A percentile compares a stretch with the other conserved stretches of the same genome.
Evolutionary conservation across 2,113 vertebrate species (phyloP).

Genomic region (Henicopernis longicauda): DNA sequence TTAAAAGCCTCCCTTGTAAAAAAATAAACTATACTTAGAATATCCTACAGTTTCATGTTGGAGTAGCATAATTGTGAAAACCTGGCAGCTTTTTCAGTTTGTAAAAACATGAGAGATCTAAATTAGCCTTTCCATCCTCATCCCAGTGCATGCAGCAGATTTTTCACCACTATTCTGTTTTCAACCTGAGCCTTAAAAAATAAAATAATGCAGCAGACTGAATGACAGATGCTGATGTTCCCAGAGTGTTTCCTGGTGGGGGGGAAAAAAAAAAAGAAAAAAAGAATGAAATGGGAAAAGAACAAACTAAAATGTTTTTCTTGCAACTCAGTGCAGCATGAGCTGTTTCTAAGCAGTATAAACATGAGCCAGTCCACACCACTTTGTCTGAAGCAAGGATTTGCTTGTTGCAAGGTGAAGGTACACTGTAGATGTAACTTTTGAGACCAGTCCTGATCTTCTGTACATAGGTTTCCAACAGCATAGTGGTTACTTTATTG

Average conservation of each 20-base stretch:
- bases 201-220: not conserved
- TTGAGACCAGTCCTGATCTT: not conserved
- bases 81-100: not conserved
- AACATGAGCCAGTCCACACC: not conserved
- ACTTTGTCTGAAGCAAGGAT: not conserved
- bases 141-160: not conserved
- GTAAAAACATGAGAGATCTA: not conserved
- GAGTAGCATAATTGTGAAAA: not conserved
- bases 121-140: not conserved
- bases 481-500: not conserved
- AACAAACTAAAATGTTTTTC: not conserved
- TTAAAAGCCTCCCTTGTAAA: not conserved
- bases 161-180: not conserved
- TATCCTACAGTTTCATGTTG: not conserved
- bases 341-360: not conserved
- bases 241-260: not conserved
- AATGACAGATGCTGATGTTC: not conserved
- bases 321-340: not conserved
- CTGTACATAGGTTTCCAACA: not conserved
- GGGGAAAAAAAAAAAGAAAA: rapidly evolving
- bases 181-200: slow-evolving; percentile 37
- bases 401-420: not conserved
- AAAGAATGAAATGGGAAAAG: not conserved
- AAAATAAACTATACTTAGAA: not conserved
- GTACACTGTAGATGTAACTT: not conserved